Evolutionary conservation across 2,113 vertebrate genomes (phyloP), one percentile per base, ranked within the genome.

Genomic region (Prionailurus bengalensis): DNA sequence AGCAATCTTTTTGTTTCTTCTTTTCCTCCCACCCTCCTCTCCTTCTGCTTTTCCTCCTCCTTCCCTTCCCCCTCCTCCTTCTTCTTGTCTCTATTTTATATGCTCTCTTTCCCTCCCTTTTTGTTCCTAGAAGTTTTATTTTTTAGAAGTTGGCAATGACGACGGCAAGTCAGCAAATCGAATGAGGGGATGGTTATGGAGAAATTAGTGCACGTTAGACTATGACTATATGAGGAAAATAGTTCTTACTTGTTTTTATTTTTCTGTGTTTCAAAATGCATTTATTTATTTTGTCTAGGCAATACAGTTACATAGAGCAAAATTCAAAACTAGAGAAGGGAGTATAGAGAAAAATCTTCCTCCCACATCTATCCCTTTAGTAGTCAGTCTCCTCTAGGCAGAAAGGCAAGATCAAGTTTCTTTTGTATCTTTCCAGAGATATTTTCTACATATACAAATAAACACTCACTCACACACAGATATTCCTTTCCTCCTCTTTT

Each of bases 401-500:
- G 51, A 80, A 95, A 86, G 17, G 31, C 39, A 86, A 39, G 73
- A 61, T 48, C 55, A 55, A 76, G 55, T 42, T 95, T 42, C 45
- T 76, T 76, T 48, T 76, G 7, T 88, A 42, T 66, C 36, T 13
- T 93, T 76, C 7, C 36, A 71, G 21, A 93, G 19, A 42, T 31
- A 21, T 53, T 70, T 96, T 96, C 31, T 58, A 29, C 15, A 70
- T 42, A 29, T 31, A 84, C 15, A 79, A 33, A 45, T 74, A 92
- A 95, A 48, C 27, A 65, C 19, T 33, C 15, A 87, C 27, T 55
- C n/a, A 55, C 19, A 78, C 82, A 73, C 17, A n/a, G 12, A 21
- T n/a, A 89, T n/a, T 58, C 33, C 83, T 89, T 83, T 61, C 39
- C 29, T 74, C 29, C 31, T 89, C 74, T 93, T 93, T 45, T 89